Conservation (phyloP, 1,140 invertebrate genomes). For the Gryllus bimaculatus region DNA sequence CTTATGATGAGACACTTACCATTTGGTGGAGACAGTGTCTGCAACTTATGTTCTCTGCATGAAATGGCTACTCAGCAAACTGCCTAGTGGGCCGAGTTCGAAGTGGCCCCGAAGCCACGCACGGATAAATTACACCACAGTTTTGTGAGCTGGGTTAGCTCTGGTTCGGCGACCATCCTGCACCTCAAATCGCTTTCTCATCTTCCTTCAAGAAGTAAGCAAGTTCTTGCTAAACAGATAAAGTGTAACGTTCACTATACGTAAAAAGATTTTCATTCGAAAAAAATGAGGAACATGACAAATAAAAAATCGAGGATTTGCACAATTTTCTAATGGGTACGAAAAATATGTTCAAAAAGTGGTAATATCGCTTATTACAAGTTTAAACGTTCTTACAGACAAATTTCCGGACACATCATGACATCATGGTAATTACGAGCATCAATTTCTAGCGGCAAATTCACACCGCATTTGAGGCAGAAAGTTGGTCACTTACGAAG, state of each 20-base stretch:
- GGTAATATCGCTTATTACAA: too few relatives aligned
- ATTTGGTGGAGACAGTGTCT: not conserved
- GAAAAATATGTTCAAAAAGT: too few relatives aligned
- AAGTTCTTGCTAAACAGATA: not conserved
- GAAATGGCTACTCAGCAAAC: not conserved
- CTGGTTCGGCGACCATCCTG: not conserved
- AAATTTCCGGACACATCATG: too few relatives aligned
- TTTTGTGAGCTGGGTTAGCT: not conserved
- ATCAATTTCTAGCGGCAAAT: too few relatives aligned
- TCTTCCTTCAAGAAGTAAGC: not conserved
- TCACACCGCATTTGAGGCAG: too few relatives aligned
- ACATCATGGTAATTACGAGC: too few relatives aligned
- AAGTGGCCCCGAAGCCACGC: not conserved
- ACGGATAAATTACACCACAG: not conserved
- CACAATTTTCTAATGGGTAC: too few relatives aligned
- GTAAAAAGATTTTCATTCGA: too few relatives aligned
- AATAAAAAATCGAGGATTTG: too few relatives aligned
- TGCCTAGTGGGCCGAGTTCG: not conserved
- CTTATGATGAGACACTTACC: not conserved
- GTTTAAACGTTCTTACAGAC: too few relatives aligned
- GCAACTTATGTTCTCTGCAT: not conserved
- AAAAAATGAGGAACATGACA: too few relatives aligned
- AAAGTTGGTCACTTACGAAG: too few relatives aligned
- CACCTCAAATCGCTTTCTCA: not conserved
- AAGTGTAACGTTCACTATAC: not conserved